A percentile compares a stretch with the other conserved stretches of the same genome.
Evolutionary conservation across 2,797 vertebrate species (phyloP).

Genomic region (Poecilia picta): DNA sequence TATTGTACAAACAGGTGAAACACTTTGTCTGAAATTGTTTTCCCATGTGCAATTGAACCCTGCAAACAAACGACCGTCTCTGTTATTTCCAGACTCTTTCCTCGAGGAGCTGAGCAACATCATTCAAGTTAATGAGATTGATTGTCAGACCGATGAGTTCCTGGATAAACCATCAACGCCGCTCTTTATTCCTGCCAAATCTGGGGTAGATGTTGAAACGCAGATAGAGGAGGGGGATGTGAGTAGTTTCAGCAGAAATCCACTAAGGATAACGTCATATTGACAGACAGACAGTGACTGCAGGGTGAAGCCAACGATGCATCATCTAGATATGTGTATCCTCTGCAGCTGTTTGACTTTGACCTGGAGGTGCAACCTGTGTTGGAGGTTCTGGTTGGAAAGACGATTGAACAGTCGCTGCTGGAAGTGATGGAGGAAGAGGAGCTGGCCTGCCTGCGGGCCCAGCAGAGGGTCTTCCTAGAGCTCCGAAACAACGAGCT

Average conservation of each 20-base stretch:
- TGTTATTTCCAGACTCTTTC: conserved; percentile 85
- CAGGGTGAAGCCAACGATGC: background rate
- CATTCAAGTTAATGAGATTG: conserved; percentile 76
- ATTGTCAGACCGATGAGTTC: conserved; percentile 94
- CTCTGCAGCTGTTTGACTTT: conserved; percentile 92
- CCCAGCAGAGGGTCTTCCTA: conserved; percentile 79
- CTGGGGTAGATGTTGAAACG: conserved; percentile 88
- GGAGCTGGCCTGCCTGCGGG: conserved; percentile 85
- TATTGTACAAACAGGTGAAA: conserved; percentile 90
- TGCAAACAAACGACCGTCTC: background rate
- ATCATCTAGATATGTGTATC: background rate
- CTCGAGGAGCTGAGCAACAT: conserved; percentile 90
- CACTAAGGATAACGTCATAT: background rate
- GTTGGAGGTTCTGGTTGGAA: conserved; percentile 91
- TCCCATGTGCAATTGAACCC: background rate
- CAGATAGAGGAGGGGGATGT: conserved; percentile 96
- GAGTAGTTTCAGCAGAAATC: conserved; percentile 21
- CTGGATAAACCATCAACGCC: conserved; percentile 89
- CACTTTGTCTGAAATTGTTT: background rate
- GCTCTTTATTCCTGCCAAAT: conserved; percentile 92
- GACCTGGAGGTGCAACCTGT: conserved; percentile 90
- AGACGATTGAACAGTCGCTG: conserved; percentile 91
- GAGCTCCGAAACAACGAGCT: conserved; percentile 86
- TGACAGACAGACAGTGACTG: background rate
- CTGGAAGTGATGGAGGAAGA: conserved; percentile 95